These are phyloP conservation scores for Papio anubis DNA, from an alignment of 2,113 vertebrate genomes.

Conservation along the genomic window DNA sequence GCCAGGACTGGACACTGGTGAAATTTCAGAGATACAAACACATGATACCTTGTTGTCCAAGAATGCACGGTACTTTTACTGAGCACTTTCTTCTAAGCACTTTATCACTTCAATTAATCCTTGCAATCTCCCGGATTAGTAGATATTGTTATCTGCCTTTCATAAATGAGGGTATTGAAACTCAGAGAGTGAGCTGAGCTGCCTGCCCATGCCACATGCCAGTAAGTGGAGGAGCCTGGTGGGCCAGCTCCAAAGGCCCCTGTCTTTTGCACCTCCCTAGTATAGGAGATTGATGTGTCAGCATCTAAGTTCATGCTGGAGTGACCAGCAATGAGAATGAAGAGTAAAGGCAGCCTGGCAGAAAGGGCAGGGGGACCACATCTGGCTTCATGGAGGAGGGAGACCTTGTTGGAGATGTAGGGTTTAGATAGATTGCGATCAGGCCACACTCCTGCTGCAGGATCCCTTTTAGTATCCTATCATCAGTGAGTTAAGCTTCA, in stretches of 20 bases:
- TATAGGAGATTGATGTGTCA: neutral
- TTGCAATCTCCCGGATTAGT: neutral
- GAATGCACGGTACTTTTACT: neutral
- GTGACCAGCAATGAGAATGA: neutral
- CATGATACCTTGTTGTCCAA: neutral
- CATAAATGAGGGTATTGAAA: neutral
- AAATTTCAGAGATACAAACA: neutral
- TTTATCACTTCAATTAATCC: neutral
- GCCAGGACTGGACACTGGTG: neutral
- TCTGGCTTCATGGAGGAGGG: neutral
- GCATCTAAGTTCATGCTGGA: neutral
- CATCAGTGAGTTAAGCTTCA: neutral
- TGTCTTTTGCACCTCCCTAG: neutral
- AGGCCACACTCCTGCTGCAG: neutral
- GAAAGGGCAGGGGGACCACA: neutral
- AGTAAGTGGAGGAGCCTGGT: neutral
- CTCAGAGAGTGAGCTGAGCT: neutral
- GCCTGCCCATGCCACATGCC: neutral
- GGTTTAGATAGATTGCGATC: neutral
- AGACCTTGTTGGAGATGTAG: neutral
- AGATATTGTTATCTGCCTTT: neutral
- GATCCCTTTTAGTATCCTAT: neutral
- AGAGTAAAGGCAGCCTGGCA: neutral
- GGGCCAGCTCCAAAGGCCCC: neutral
- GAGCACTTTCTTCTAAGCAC: neutral